phyloP scores from a whole-genome alignment of 2,113 vertebrate species.

The Chamaetylas fuelleborni region DNA sequence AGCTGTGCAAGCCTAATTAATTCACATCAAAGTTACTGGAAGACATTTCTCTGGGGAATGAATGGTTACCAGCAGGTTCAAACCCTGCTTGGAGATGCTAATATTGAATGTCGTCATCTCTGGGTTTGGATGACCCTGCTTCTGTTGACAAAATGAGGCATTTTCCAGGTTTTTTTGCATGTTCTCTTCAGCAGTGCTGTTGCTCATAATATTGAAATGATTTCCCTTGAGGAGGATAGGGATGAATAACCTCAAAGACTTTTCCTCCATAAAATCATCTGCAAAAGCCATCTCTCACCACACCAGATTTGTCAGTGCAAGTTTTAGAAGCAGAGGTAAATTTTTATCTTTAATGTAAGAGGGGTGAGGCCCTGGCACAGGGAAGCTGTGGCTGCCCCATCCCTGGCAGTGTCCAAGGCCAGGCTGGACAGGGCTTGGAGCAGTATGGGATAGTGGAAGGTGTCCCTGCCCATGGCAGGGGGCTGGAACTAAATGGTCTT shows the following conservation, averaged over 20 bases:
- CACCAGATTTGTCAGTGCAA: rapidly evolving
- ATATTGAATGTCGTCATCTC: conserved; percentile 2
- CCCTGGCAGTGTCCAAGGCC: neutral
- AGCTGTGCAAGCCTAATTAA: conserved; percentile 73
- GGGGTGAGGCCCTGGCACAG: neutral
- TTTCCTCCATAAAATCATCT: neutral
- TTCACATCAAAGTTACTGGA: conserved; percentile 62
- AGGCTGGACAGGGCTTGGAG: neutral
- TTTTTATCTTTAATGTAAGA: neutral
- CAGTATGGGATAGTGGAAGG: neutral
- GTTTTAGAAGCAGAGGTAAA: neutral
- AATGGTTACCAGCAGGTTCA: conserved; percentile 27
- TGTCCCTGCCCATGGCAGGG: neutral
- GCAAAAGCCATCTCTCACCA: neutral
- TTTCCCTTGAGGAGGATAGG: neutral
- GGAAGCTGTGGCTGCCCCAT: neutral
- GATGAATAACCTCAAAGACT: neutral
- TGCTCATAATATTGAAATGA: neutral
- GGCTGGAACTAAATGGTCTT: neutral
- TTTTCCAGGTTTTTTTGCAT: conserved; percentile 1
- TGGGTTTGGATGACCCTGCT: neutral
- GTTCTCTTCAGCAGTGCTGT: neutral
- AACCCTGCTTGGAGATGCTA: neutral
- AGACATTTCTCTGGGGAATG: conserved; percentile 45
- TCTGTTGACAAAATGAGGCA: neutral